Conservation (phyloP, 2,888 invertebrate species). For the Limnephilus marmoratus region DNA sequence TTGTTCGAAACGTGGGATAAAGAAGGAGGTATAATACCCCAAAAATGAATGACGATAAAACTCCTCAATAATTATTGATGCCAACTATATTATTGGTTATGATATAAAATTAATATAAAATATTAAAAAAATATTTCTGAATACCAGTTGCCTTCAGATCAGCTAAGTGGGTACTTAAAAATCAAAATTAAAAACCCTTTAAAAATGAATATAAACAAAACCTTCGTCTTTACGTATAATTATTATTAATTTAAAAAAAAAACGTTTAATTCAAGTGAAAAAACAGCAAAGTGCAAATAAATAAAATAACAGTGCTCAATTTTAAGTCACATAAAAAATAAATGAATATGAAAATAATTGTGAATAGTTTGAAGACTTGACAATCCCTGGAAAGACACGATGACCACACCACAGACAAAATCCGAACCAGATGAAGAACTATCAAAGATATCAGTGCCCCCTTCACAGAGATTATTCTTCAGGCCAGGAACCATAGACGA, state of each 20-base stretch:
- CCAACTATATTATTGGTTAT: too few species aligned
- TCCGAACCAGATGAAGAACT: slow-evolving; percentile 39
- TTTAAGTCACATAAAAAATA: neutral
- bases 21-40: too few species aligned
- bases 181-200: neutral
- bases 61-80: too few species aligned
- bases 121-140: neutral
- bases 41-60: too few species aligned
- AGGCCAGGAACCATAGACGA: slow-evolving; percentile 75
- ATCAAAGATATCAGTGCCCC: slow-evolving; percentile 12
- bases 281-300: neutral
- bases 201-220: too few species aligned
- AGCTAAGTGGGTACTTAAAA: neutral
- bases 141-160: neutral
- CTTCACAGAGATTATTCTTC: slow-evolving; percentile 71
- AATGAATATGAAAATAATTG: neutral
- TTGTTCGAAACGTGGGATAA: too few species aligned
- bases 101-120: too few species aligned
- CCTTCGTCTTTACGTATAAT: neutral
- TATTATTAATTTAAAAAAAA: neutral
- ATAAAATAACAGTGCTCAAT: neutral
- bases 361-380: neutral
- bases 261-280: neutral
- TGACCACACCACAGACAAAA: slow-evolving; percentile 49
- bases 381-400: neutral